phyloP scores from a whole-genome alignment of 2,888 invertebrate species.

The Drosophila barbarae region DNA sequence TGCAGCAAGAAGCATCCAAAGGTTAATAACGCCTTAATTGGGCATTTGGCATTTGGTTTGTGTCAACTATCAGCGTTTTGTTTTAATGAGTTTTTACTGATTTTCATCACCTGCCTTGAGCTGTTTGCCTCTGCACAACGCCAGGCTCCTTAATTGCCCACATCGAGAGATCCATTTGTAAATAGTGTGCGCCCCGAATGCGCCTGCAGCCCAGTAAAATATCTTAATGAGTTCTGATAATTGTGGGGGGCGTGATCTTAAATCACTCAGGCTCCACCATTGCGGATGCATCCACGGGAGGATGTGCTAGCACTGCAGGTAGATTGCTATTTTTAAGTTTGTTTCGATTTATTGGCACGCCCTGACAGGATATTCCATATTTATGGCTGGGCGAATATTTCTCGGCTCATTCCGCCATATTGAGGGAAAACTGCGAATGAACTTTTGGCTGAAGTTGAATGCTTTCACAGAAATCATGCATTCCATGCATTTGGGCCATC shows the following conservation, averaged over 20 bases:
- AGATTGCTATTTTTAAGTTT: slow-evolving; percentile 21
- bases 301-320: slow-evolving; percentile 19
- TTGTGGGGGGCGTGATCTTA: slow-evolving; percentile 33
- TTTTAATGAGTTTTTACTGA: slow-evolving; percentile 74
- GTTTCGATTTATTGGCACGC: slow-evolving; percentile 54
- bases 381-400: slow-evolving; percentile 59
- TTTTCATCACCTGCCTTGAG: slow-evolving; percentile 72
- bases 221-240: slow-evolving; percentile 64
- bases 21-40: slow-evolving; percentile 55
- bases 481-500: slow-evolving; percentile 8
- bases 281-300: slow-evolving; percentile 31
- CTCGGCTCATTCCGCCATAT: slow-evolving; percentile 3
- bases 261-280: slow-evolving; percentile 44
- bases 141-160: slow-evolving; percentile 58
- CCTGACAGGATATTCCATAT: slow-evolving; percentile 33
- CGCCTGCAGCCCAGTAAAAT: slow-evolving; percentile 45
- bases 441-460: slow-evolving; percentile 16
- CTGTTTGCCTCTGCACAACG: slow-evolving; percentile 23
- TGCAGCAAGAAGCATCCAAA: slow-evolving; percentile 13
- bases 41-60: slow-evolving; percentile 80
- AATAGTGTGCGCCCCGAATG: slow-evolving; percentile 34
- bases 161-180: slow-evolving; percentile 45
- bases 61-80: slow-evolving; percentile 77
- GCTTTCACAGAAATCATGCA: slow-evolving; percentile 6
- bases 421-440: slow-evolving; percentile 28